phyloP scores from a whole-genome alignment of 2,797 vertebrate species.

The Hybognathus amarus region DNA sequence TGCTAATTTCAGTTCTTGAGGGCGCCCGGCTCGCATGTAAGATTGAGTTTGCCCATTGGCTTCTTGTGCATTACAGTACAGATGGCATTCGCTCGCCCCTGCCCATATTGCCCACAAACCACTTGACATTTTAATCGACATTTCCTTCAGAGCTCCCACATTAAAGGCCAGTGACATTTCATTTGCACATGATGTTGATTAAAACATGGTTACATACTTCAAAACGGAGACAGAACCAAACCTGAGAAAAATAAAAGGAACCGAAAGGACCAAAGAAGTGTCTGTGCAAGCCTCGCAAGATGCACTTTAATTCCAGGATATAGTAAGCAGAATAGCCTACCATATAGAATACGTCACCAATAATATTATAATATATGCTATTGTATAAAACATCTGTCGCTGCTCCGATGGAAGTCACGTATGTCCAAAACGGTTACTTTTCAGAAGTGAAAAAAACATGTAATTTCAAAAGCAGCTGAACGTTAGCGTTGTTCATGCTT shows the following conservation, averaged over 20 bases:
- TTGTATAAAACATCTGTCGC: too few relatives aligned
- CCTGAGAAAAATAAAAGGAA: constrained; percentile 32
- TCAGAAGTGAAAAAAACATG: too few relatives aligned
- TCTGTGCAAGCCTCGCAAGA: neutral
- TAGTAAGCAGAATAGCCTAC: neutral
- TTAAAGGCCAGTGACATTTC: constrained; percentile 87
- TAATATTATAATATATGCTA: neutral
- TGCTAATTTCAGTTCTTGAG: constrained; percentile 54
- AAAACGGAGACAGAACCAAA: constrained; percentile 65
- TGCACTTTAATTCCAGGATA: neutral
- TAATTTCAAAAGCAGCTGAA: too few relatives aligned
- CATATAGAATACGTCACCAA: neutral
- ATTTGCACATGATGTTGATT: constrained; percentile 85
- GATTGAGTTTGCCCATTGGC: constrained; percentile 78
- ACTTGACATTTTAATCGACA: constrained; percentile 88
- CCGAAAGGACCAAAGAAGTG: neutral
- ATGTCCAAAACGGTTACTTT: too few relatives aligned
- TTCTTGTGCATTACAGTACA: constrained; percentile 64
- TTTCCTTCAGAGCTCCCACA: constrained; percentile 83
- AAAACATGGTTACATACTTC: constrained; percentile 80
- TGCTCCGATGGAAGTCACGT: too few relatives aligned
- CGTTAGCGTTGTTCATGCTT: too few relatives aligned
- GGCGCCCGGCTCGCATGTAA: constrained; percentile 57
- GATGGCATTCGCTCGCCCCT: constrained; percentile 77
- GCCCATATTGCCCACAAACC: constrained; percentile 79